Evolutionary conservation across 2,113 vertebrate genomes (phyloP).

Genomic region (Brienomyrus longianalis): DNA sequence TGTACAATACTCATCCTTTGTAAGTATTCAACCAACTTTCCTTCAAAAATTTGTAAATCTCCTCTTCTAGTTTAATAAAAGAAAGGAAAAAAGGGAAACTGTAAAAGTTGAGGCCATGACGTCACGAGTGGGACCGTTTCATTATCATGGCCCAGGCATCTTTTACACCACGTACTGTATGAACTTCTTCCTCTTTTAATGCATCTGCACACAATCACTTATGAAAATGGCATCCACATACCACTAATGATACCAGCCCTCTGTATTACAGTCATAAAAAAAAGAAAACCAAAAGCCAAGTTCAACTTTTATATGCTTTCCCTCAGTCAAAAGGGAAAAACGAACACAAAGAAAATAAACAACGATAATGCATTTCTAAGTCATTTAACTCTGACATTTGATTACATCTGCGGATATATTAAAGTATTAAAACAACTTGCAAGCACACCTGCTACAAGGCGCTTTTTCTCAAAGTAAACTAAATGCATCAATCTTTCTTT

Average conservation of each 20-base stretch:
- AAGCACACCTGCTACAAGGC: not conserved
- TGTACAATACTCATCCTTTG: not conserved
- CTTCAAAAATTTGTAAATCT: not conserved
- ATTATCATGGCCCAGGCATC: not conserved
- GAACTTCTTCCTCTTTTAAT: not conserved
- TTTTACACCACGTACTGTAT: not conserved
- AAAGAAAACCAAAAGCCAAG: not conserved
- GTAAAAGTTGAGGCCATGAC: not conserved
- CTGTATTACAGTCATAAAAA: not conserved
- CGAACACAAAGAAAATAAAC: not conserved
- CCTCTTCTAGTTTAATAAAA: not conserved
- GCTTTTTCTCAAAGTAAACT: not conserved
- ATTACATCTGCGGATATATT: not conserved
- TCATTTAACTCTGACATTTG: not conserved
- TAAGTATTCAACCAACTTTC: not conserved
- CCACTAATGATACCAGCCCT: not conserved
- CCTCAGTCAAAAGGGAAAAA: not conserved
- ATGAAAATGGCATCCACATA: not conserved
- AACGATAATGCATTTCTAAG: not conserved
- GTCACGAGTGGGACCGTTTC: not conserved
- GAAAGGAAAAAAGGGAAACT: not conserved
- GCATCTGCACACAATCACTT: not conserved
- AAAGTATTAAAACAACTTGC: not conserved
- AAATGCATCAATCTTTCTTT: not conserved
- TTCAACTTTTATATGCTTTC: not conserved